These are phyloP conservation scores for Taphrorychus bicolor DNA, from an alignment of 2,888 invertebrate species.

Conservation along the genomic window DNA sequence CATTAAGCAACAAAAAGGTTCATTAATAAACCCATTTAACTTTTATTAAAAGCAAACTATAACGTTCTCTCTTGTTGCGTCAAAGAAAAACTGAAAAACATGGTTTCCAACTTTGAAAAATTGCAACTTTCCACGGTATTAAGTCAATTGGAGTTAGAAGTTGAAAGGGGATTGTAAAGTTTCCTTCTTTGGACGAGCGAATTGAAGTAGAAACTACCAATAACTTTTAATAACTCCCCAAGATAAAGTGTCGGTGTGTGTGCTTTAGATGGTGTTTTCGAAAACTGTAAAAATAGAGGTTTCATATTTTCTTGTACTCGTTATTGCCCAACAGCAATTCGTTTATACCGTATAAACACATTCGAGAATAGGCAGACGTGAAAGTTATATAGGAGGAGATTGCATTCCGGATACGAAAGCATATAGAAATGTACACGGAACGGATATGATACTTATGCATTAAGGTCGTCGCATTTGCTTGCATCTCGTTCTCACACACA, in stretches of 20 bases:
- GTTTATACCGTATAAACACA: too few species aligned
- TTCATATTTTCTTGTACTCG: not conserved
- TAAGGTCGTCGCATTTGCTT: not conserved
- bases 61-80: too few species aligned
- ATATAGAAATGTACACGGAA: not conserved
- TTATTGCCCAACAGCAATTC: not conserved
- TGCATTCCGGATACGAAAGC: not conserved
- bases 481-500: not conserved
- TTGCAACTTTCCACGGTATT: not conserved
- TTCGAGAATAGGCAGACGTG: not conserved
- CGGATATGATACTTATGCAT: not conserved
- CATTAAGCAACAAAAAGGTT: too few species aligned
- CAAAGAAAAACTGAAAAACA: not conserved
- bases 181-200: not conserved
- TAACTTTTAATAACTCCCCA: not conserved
- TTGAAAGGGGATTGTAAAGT: not conserved
- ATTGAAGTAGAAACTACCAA: not conserved
- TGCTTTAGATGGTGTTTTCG: not conserved
- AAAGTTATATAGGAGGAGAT: not conserved
- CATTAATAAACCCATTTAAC: too few species aligned
- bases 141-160: not conserved
- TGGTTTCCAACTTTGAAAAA: not conserved
- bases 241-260: not conserved
- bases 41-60: too few species aligned
- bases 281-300: not conserved